Evolutionary conservation across 1,140 invertebrate genomes (phyloP), one percentile per base, ranked within the genome.

Genomic region (Spodoptera frugiperda): DNA sequence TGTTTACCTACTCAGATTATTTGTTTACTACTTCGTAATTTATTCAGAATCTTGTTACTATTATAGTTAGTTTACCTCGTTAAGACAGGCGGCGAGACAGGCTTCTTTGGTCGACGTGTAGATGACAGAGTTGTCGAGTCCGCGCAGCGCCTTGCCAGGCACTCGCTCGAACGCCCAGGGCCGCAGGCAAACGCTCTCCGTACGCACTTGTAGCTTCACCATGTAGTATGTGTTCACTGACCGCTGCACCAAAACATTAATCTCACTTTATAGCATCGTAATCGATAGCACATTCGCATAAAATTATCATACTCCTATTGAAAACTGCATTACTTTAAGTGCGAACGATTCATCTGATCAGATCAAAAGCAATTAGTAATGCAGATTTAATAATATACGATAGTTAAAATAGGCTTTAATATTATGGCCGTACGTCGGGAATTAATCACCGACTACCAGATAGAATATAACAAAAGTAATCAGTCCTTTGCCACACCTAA

Each of bases 181-280:
- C 77, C 98, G 95, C 81, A 97, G 95, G 85, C 98, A 99, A 9
- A 99, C 97, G 88, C 98, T 98, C 85, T 99, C 98, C 81, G 98
- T 98, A 94, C 98, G 94, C 81, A 99, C 95, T 94, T 98, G 97
- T 82, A 98, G 94, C 94, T 99, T 99, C 82, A 98, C 97, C 97
- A 99, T 98, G 95, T 98, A 99, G 91, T 99, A 99, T 95, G 98
- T 97, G 91, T 98, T 98, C 83, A 97, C 97, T 3, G 97, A 97
- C 19, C 97, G 95, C 93, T 97, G 95, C 30, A 83, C 78, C 78
- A 80, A 77, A 49, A 61, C 71, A 61, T 73, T 73, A 48, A 61
- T 73, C 55, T 61, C 71, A 59, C 71, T 44, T n/a, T 55, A 15
- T 6, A 15, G 55, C 61, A 73, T 59, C 55, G 61, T 73, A 61